phyloP scores from a whole-genome alignment of 2,888 invertebrate genomes.

The Drosophila meridionalis region DNA sequence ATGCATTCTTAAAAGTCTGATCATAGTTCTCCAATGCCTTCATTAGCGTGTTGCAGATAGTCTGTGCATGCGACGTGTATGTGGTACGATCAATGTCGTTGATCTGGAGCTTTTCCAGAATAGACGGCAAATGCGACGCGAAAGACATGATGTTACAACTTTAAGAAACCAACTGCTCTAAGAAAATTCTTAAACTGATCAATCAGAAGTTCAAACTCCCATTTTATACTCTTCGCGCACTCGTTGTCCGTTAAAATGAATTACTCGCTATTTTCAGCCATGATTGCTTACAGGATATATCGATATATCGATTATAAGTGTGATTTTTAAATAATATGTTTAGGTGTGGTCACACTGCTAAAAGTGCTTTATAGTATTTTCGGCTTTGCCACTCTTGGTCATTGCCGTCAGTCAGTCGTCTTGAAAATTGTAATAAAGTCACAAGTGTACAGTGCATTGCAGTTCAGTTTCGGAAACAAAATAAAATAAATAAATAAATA shows the following conservation, averaged over 20 bases:
- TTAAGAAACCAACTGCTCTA: not conserved
- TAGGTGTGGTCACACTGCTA: constrained; percentile 29
- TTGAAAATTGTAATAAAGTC: constrained; percentile 48
- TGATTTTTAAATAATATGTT: not conserved
- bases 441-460: constrained; percentile 8
- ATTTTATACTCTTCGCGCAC: not conserved
- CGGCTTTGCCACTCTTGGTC: constrained; percentile 17
- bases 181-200: not conserved
- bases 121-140: not conserved
- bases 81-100: constrained; percentile 5
- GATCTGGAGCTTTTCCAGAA: constrained; percentile 1
- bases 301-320: constrained; percentile 16
- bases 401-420: constrained; percentile 42
- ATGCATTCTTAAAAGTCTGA: not conserved
- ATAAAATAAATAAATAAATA: constrained; percentile 45
- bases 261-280: not conserved
- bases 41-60: constrained; percentile 17
- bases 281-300: not conserved
- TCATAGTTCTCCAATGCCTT: constrained; percentile 6
- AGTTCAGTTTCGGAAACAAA: constrained; percentile 32
- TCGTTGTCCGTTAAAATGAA: not conserved
- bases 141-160: not conserved
- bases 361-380: constrained; percentile 22
- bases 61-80: constrained; percentile 6
- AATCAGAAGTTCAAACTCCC: not conserved